Evolutionary conservation across 2,797 vertebrate genomes (phyloP).

Genomic region (Megaceryle alcyon): DNA sequence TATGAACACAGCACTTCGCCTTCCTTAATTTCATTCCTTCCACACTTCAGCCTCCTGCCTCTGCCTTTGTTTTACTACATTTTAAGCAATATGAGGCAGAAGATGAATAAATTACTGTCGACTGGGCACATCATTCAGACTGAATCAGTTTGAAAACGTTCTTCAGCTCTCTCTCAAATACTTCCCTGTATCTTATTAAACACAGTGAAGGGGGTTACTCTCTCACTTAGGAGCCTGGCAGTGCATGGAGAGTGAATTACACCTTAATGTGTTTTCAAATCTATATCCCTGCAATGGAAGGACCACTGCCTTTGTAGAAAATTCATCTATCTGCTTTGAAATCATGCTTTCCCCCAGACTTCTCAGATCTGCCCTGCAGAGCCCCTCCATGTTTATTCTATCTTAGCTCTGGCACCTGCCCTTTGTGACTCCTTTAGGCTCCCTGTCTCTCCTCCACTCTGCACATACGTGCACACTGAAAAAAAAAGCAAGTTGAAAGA

Average conservation of each 20-base stretch:
- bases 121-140: not conserved
- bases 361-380: not conserved
- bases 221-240: not conserved
- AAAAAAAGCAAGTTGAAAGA: not conserved
- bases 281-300: not conserved
- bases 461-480: not conserved
- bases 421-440: not conserved
- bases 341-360: not conserved
- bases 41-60: accelerated
- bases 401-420: not conserved
- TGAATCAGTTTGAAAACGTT: not conserved
- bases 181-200: not conserved
- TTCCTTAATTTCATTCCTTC: not conserved
- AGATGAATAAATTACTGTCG: not conserved
- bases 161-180: not conserved
- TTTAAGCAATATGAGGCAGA: not conserved
- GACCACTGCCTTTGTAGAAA: not conserved
- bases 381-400: accelerated
- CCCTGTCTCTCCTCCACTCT: not conserved
- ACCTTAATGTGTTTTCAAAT: not conserved
- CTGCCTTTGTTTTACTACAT: not conserved
- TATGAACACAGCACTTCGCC: not conserved
- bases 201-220: not conserved
- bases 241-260: not conserved
- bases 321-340: not conserved